phyloP scores from a whole-genome alignment of 2,797 vertebrate genomes.

The Pipistrellus pipistrellus region DNA sequence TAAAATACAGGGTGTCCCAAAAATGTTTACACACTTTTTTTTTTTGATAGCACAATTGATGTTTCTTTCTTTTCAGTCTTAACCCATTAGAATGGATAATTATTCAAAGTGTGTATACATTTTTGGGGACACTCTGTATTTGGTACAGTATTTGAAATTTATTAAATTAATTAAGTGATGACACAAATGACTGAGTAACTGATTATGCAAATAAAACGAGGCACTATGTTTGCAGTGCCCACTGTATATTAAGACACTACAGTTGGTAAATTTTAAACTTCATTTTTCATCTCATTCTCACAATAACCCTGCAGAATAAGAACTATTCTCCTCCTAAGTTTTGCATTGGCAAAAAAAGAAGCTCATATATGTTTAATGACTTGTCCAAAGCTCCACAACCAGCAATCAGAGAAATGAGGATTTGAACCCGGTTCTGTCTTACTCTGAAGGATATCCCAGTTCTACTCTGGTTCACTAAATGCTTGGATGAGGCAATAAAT shows the following conservation, averaged over 20 bases:
- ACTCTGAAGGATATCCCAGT: neutral
- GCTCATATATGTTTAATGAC: neutral
- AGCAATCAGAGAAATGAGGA: neutral
- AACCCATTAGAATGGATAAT: no score
- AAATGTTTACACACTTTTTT: no score
- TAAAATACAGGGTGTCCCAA: neutral
- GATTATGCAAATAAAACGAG: constrained; percentile 37
- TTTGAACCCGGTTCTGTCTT: neutral
- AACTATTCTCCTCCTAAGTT: neutral
- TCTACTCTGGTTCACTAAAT: neutral
- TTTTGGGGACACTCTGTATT: neutral
- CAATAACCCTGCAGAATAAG: neutral
- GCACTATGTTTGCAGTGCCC: neutral
- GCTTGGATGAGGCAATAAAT: neutral
- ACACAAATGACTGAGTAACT: neutral
- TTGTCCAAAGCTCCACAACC: neutral
- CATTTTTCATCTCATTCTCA: neutral
- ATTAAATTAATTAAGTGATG: constrained; percentile 49
- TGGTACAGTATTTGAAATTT: constrained; percentile 31
- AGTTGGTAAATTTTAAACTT: neutral
- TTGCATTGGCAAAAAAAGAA: neutral
- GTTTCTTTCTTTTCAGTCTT: no score
- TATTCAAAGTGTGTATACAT: no score
- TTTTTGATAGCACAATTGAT: no score
- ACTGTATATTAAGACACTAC: neutral